Percentiles rank a stretch among this genome's conserved stretches.
Evolutionary conservation across 2,797 vertebrate genomes (phyloP).

Genomic region (Sebastes iracundus): DNA sequence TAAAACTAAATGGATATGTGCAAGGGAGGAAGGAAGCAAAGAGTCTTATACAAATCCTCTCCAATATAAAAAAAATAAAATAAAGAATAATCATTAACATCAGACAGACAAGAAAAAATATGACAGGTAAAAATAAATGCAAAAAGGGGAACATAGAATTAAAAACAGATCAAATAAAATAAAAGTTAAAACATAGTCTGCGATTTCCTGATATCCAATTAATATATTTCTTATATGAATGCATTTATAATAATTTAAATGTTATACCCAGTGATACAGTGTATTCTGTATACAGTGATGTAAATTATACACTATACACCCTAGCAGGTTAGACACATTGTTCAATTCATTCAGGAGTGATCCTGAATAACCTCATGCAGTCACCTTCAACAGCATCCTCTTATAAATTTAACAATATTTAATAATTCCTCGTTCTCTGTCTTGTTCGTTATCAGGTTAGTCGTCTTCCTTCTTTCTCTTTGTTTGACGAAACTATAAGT

Average conservation of each 20-base stretch:
- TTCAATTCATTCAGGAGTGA: neutral
- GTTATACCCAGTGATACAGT: neutral
- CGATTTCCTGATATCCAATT: neutral
- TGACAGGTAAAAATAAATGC: neutral
- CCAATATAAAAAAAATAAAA: neutral
- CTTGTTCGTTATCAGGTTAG: neutral
- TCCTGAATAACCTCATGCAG: neutral
- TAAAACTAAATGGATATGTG: neutral
- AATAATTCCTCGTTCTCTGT: neutral
- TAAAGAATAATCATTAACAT: neutral
- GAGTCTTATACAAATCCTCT: neutral
- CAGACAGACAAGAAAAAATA: neutral
- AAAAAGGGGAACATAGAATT: neutral
- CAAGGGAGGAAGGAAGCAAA: neutral
- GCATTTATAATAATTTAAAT: neutral
- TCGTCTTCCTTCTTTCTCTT: neutral
- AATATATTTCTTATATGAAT: neutral
- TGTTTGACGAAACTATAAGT: neutral
- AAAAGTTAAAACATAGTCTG: neutral
- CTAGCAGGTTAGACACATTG: neutral
- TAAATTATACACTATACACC: neutral
- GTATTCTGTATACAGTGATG: neutral
- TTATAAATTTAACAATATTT: neutral
- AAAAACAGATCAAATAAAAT: neutral
- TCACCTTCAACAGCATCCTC: neutral